Evolutionary conservation across 2,797 vertebrate genomes (phyloP).

Genomic region (Enteromius trimaculatus): DNA sequence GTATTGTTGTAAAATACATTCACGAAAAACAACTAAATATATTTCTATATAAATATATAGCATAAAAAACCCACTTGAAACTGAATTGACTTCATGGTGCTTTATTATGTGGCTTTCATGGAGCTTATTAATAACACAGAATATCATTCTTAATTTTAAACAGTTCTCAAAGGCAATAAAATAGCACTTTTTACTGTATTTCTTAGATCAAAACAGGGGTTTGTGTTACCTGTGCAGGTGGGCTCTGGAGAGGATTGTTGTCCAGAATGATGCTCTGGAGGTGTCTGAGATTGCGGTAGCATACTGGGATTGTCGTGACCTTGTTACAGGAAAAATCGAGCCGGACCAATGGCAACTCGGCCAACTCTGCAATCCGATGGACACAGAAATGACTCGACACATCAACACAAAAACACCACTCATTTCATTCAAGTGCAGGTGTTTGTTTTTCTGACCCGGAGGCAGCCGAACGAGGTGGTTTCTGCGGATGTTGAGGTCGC

Average conservation of each 20-base stretch:
- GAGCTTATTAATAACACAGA: too few relatives aligned
- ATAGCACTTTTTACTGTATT: background rate
- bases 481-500: constrained; percentile 93
- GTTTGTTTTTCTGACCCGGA: constrained; percentile 71
- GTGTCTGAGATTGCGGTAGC: constrained; percentile 89
- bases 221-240: constrained; percentile 91
- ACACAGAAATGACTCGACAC: background rate
- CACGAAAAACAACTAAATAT: too few relatives aligned
- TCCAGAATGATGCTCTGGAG: constrained; percentile 92
- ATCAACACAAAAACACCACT: constrained; percentile 9
- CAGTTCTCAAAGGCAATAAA: too few relatives aligned
- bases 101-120: too few relatives aligned
- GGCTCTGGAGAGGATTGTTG: constrained; percentile 94
- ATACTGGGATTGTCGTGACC: constrained; percentile 90
- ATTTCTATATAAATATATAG: too few relatives aligned
- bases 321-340: constrained; percentile 98
- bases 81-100: too few relatives aligned
- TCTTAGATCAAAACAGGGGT: background rate
- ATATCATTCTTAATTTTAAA: background rate
- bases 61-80: too few relatives aligned
- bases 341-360: constrained; percentile 91
- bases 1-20: too few relatives aligned
- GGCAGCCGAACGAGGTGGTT: constrained; percentile 91
- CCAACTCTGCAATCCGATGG: constrained; percentile 81
- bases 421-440: background rate